Evolutionary conservation across 1,140 invertebrate genomes (phyloP).

Genomic region (Neodiprion pinetum): DNA sequence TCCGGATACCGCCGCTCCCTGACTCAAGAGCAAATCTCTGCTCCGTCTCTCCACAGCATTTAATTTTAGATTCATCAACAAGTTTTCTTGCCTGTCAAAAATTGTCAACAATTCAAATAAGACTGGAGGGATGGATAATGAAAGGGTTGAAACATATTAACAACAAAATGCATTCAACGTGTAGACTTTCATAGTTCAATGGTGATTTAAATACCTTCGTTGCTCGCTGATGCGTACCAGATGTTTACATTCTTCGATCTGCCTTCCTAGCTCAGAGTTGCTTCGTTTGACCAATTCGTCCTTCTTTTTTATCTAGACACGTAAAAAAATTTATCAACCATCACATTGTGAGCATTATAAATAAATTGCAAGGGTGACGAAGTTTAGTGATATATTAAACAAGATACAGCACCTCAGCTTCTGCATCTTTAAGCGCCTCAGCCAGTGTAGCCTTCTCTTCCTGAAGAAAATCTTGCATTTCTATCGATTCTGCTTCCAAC

Average conservation of each 20-base stretch:
- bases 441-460: constrained; percentile 75
- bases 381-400: background rate
- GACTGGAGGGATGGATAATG: background rate
- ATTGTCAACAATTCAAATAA: background rate
- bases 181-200: constrained; percentile 30
- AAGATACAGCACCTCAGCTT: constrained; percentile 66
- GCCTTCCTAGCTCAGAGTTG: constrained; percentile 67
- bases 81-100: constrained; percentile 68
- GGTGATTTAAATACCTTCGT: constrained; percentile 62
- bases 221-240: constrained; percentile 81
- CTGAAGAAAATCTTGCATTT: constrained; percentile 80
- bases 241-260: constrained; percentile 80
- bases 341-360: constrained; percentile 11
- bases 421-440: constrained; percentile 78
- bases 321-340: constrained; percentile 12
- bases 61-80: constrained; percentile 71
- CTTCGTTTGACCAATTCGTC: constrained; percentile 62
- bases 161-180: background rate
- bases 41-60: constrained; percentile 69
- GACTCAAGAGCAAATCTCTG: constrained; percentile 70
- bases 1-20: constrained; percentile 74
- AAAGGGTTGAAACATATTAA: constrained; percentile 8
- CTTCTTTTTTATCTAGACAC: constrained; percentile 50
- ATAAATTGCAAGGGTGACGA: background rate
- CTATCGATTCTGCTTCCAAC: constrained; percentile 72